Evolutionary conservation across 2,888 invertebrate genomes (phyloP).

Genomic region (Chloromyia formosa): DNA sequence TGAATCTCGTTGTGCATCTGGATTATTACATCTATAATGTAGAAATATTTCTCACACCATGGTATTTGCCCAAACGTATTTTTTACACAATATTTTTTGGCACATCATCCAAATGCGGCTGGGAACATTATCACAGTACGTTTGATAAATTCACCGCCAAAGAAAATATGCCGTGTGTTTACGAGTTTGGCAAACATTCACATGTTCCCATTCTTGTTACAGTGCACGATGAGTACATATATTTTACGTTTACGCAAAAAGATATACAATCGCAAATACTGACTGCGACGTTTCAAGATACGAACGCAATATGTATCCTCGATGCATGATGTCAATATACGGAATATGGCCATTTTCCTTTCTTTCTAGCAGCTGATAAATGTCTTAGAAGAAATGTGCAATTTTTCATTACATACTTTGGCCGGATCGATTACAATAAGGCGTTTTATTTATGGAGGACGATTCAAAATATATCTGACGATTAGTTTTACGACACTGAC

Average conservation of each 20-base stretch:
- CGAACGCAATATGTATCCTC: too few relatives aligned
- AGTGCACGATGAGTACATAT: too few relatives aligned
- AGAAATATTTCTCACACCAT: too few relatives aligned
- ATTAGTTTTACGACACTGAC: slow-evolving; percentile 43
- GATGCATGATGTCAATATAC: too few relatives aligned
- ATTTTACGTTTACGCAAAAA: background rate
- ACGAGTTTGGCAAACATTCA: slow-evolving; percentile 14
- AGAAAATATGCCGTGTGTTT: slow-evolving; percentile 18
- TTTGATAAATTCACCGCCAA: slow-evolving; percentile 28
- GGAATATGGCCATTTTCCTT: too few relatives aligned
- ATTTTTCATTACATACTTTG: slow-evolving; percentile 45
- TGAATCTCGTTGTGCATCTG: too few relatives aligned
- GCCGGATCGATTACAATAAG: slow-evolving; percentile 44
- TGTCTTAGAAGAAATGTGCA: slow-evolving; percentile 27
- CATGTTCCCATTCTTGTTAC: background rate
- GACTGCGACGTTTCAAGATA: too few relatives aligned
- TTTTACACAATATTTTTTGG: background rate
- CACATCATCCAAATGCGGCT: background rate
- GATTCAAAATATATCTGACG: slow-evolving; percentile 48
- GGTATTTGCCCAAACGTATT: too few relatives aligned
- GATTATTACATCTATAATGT: too few relatives aligned
- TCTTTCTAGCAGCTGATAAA: slow-evolving; percentile 17
- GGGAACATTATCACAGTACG: background rate
- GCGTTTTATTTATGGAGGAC: slow-evolving; percentile 48
- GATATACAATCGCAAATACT: too few relatives aligned